Percentiles rank a stretch among this genome's conserved stretches.
phyloP scores from a whole-genome alignment of 2,113 vertebrate species.

The Meles meles region DNA sequence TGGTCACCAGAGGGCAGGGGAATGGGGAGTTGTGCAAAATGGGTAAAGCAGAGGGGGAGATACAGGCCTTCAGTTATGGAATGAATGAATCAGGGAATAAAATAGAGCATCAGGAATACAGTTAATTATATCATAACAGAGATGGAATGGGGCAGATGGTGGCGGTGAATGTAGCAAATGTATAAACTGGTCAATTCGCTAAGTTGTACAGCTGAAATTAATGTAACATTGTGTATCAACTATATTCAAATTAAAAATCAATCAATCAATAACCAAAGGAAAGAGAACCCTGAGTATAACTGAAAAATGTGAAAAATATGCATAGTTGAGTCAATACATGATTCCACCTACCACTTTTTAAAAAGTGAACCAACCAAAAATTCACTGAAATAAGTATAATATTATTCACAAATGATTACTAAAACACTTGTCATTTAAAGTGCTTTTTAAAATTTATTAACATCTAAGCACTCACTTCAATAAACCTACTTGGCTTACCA shows the following conservation, averaged over 20 bases:
- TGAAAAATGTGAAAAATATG: not conserved
- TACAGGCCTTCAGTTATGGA: not conserved
- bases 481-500: not conserved
- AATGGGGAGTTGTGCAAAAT: not conserved
- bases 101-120: not conserved
- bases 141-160: not conserved
- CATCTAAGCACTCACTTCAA: not conserved
- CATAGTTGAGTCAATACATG: not conserved
- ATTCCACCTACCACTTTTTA: not conserved
- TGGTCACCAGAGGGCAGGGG: not conserved
- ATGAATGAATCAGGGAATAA: not conserved
- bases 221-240: not conserved
- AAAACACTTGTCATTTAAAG: not conserved
- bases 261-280: not conserved
- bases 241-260: not conserved
- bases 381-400: not conserved
- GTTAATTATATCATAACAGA: not conserved
- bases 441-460: not conserved
- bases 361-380: not conserved
- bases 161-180: not conserved
- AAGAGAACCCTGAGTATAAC: not conserved
- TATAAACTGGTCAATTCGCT: not conserved
- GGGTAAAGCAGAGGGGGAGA: not conserved
- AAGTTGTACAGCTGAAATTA: not conserved
- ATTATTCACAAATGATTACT: not conserved